Evolutionary conservation across 1,140 invertebrate species (phyloP), one percentile per base, ranked within the genome.

Genomic region (Drosophila orena): DNA sequence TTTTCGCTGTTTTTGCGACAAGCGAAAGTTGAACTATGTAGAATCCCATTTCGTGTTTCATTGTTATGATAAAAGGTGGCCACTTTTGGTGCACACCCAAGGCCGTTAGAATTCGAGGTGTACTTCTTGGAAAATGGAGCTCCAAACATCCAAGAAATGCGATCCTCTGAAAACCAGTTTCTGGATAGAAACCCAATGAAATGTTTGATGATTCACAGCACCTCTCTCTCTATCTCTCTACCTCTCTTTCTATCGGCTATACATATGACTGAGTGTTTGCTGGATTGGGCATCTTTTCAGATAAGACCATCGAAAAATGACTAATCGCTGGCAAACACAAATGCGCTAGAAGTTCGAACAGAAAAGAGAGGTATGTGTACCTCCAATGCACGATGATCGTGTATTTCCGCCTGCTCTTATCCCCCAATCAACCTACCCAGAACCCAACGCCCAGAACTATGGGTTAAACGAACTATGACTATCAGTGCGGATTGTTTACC

Each of bases 1-100:
- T 70, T 70, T 70, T 70, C 40, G 53, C 47, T 69, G 49, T 70
- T 54, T 46, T 46, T 10, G 38, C 42, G 20, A n/a, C 52, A 35
- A 71, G 65, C 65, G 68, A 71, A 71, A 71, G 68, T 71, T 34
- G 24, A 66, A 43, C 27, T 24, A 24, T 24, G 12, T 35, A 66
- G 60, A 68, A 66, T 66, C 27, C 24, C 35, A 66, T 50, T 65
- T 60, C 20, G 34, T 8, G 34, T 43, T 40, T 65, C 7, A 8
- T 50, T 37, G 42, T 38, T 22, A 17, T 40, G 49, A 55, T 55
- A 70, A 46, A 69, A 68, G 49, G 49, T 65, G 37, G 64, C 15
- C 43, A 20, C 34, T 17, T 34, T 64, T 50, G n/a, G 37, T 68
- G 43, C 20, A 12, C 40, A 17, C 34, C 61, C 22, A 58, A 27